A percentile compares a stretch with the other conserved stretches of the same genome.
Conservation (phyloP, 2,888 invertebrate genomes). For the Protodeltote pygarga region DNA sequence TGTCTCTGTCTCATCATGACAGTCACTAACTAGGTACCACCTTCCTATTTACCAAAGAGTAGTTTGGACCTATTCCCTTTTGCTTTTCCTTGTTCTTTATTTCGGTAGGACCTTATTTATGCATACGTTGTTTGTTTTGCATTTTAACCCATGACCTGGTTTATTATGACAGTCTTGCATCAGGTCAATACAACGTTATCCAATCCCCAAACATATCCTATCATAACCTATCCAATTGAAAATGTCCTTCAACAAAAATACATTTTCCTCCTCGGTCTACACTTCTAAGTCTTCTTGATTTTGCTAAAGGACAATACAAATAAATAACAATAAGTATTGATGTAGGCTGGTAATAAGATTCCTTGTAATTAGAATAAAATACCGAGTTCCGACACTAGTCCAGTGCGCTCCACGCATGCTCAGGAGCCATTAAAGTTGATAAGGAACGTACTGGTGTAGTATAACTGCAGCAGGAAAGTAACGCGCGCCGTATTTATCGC, state of each 20-base stretch:
- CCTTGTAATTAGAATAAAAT: slow-evolving; percentile 8
- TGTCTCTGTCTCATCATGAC: slow-evolving; percentile 35
- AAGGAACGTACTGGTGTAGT: no score
- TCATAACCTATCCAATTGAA: no score
- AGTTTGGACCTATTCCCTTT: slow-evolving; percentile 35
- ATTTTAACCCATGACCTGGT: background rate
- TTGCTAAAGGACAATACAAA: background rate
- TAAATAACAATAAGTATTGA: no score
- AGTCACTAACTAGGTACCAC: slow-evolving; percentile 45
- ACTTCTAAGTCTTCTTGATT: no score
- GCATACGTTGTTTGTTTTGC: background rate
- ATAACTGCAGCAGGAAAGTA: slow-evolving; percentile 72
- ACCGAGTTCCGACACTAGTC: slow-evolving; percentile 41
- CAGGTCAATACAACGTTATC: no score
- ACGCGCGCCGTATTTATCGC: slow-evolving; percentile 75
- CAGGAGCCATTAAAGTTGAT: slow-evolving; percentile 55
- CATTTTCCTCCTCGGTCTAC: no score
- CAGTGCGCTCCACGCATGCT: slow-evolving; percentile 51
- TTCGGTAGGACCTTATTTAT: slow-evolving; percentile 3
- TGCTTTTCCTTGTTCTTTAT: slow-evolving; percentile 29
- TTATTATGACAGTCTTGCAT: no score
- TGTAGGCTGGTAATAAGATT: no score
- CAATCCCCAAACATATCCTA: no score
- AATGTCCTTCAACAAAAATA: no score
- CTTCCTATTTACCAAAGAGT: no score